Base-by-base conservation (phyloP, 2,113 vertebrate genomes). In the Tautogolabrus adspersus region DNA sequence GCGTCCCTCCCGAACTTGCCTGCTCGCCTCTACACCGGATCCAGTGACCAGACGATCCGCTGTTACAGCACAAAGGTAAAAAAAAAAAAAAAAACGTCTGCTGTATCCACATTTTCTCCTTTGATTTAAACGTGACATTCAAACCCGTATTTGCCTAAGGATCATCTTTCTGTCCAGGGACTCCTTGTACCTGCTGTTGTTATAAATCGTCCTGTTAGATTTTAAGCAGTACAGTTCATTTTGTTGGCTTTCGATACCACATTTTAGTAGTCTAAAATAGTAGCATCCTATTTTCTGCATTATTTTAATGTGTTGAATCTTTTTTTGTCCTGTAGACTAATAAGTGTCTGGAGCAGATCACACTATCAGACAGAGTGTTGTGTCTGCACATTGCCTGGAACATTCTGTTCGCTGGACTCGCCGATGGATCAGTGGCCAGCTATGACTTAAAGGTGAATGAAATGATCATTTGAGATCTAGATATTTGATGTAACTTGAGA, bases 341-440 rank as follows among this genome's bases (percentile, higher is more conserved):
- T 40, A 93, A 94, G 75, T 93, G 94, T 80, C 38, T 95, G 84
- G 95, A 97, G 26, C 91, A 95, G 82, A 92, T 98, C 64, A 91
- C 91, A 13, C 42, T 98, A 22, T 89, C 95, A 72, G 97, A 98
- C 85, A 91, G 96, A 40, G 96, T 99, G 22, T 92, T 99, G 64
- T 98, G 97, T 87, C 93, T 99, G 59, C 97, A 99, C 76, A 92
- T 90, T 23, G 93, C 96, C 38, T 99, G 97, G 97, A 95, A 95
- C 74, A 94, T 95, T 75, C 93, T 99, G 56, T 99, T 95, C 23
- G 96, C 90, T 0, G 98, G 98, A 21, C 96, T 99, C 34, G 97
- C 96, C 76, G 97, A 96, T 37, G 98, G 98, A 70, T 94, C 89
- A 0, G 98, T 99, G 68, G 93, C 95, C 63, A 96, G 95, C 81